Base-by-base conservation (phyloP, 2,113 vertebrate genomes). In the Platichthys stellatus region DNA sequence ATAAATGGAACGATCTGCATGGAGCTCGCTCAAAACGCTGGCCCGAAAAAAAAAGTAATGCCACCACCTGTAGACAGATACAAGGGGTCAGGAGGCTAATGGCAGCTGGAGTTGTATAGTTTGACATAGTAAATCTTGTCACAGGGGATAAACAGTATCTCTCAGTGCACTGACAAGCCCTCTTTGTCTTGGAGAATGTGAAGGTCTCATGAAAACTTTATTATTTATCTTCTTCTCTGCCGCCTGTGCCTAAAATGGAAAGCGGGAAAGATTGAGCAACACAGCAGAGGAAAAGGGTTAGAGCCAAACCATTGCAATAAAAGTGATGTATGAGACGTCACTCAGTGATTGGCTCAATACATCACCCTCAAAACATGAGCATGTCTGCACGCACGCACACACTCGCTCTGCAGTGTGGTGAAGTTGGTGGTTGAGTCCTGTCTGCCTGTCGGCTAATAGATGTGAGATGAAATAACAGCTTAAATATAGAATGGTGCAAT, bases 291-390 rank as follows among this genome's bases (percentile, higher is more conserved):
- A 79, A 86, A 71, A 72, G 72, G 68, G 74, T 78, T 89, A 80
- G 86, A 88, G 90, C 77, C 81, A 87, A 92, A 92, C 68, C 60
- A 56, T 84, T 72, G 93, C 92, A 93, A 92, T 93, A 93, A 93
- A 93, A 92, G 90, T 94, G 93, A 93, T 93, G 88, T 90, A 93
- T 91, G 91, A 88, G 88, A 85, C 56, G 87, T 92, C 90, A 89
- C 49, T 69, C 74, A 12, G 62, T 82, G 88, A 91, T 90, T 88
- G 82, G 89, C 82, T 84, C 87, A 5, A 93, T 93, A 86, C 84
- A 93, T 93, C 92, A 92, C 87, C 76, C 84, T 91, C 86, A 65
- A 79, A 85, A 81, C 73, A 40, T 28, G 23, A 45, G 61, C 64
- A n/a, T 0, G 43, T 56, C 43, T 20, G 58, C 83, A 63, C n/a